phyloP scores from a whole-genome alignment of 2,797 vertebrate genomes.

The Acanthurus tractus region DNA sequence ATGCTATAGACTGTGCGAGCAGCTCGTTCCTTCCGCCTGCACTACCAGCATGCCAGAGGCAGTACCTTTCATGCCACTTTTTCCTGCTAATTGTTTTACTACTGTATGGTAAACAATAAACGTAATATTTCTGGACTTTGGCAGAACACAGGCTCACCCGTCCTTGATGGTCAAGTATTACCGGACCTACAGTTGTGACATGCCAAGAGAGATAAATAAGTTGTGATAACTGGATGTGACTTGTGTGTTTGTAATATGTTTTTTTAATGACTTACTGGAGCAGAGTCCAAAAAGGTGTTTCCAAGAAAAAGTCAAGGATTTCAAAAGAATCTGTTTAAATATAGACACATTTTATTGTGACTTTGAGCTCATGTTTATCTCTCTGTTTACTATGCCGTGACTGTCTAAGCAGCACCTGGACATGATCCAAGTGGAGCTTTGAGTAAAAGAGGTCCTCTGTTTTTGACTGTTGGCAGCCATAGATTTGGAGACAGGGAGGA shows the following conservation, averaged over 20 bases:
- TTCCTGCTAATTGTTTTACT: conserved; percentile 63
- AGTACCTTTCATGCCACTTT: conserved; percentile 45
- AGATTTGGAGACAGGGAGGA: conserved; percentile 28
- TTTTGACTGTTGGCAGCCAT: conserved; percentile 54
- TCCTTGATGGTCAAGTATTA: neutral
- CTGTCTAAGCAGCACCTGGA: conserved; percentile 39
- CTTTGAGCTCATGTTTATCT: conserved; percentile 19
- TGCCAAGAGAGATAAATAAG: neutral
- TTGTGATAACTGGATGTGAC: neutral
- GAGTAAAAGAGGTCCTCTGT: conserved; percentile 64
- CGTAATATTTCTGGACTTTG: neutral
- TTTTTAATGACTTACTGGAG: neutral
- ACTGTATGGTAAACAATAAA: conserved; percentile 22
- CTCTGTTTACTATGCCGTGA: conserved; percentile 33
- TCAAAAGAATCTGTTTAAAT: neutral
- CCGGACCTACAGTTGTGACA: neutral
- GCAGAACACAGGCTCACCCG: neutral
- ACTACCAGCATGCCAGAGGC: conserved; percentile 27
- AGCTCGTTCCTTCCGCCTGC: conserved; percentile 44
- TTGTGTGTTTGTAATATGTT: neutral
- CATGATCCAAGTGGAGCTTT: conserved; percentile 31
- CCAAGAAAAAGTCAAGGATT: neutral
- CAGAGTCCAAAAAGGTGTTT: neutral
- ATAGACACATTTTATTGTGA: neutral
- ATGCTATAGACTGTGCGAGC: conserved; percentile 23